phyloP scores from a whole-genome alignment of 2,797 vertebrate genomes.

The Chiroxiphia lanceolata region DNA sequence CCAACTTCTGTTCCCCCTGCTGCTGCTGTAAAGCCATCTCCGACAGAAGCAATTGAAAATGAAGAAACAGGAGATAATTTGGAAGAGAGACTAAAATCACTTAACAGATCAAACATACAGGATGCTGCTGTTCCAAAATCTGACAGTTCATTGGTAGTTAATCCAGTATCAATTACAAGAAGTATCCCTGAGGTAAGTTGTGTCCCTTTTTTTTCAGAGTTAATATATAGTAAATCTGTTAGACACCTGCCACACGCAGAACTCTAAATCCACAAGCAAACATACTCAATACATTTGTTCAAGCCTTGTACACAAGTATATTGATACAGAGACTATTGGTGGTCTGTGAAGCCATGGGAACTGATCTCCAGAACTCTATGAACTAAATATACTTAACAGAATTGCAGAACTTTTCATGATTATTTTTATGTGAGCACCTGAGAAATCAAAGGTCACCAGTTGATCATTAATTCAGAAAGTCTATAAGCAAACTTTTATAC shows the following conservation, averaged over 20 bases:
- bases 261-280: neutral
- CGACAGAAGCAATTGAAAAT: constrained; percentile 73
- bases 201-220: neutral
- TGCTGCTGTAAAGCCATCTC: constrained; percentile 64
- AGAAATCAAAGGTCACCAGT: neutral
- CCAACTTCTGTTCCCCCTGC: constrained; percentile 69
- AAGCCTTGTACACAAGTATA: neutral
- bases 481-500: neutral
- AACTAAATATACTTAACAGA: neutral
- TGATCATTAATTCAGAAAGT: neutral
- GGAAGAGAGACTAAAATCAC: constrained; percentile 67
- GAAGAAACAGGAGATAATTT: constrained; percentile 41
- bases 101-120: constrained; percentile 45
- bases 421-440: neutral
- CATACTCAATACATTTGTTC: neutral
- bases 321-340: neutral
- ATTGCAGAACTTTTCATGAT: neutral
- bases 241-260: neutral
- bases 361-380: neutral
- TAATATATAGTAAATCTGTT: neutral
- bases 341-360: neutral
- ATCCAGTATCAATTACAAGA: constrained; percentile 73
- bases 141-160: constrained; percentile 51
- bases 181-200: constrained; percentile 86
- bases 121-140: constrained; percentile 41